These are phyloP conservation scores for Creontiades dilutus DNA, from an alignment of 2,888 invertebrate genomes.

Conservation along the genomic window DNA sequence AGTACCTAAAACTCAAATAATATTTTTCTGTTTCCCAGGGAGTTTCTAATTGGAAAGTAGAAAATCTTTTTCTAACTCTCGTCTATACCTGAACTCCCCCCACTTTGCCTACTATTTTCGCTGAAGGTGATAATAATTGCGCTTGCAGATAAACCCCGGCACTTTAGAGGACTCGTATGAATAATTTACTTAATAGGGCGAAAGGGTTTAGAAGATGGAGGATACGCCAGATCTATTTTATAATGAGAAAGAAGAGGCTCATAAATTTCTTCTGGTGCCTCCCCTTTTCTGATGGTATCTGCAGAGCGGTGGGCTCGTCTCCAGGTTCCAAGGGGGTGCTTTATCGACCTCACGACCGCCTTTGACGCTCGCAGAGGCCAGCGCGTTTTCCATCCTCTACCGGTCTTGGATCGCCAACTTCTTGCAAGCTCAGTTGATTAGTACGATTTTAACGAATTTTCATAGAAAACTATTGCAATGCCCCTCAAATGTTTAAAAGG, in stretches of 20 bases:
- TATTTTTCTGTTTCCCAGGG: no score
- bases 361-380: neutral
- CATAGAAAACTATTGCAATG: no score
- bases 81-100: no score
- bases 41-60: no score
- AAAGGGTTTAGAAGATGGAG: conserved; percentile 14
- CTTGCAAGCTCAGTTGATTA: no score
- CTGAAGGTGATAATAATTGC: neutral
- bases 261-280: conserved; percentile 7
- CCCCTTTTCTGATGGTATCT: conserved; percentile 26
- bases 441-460: no score
- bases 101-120: no score
- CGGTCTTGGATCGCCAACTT: neutral
- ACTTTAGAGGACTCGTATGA: neutral
- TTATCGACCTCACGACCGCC: conserved; percentile 32
- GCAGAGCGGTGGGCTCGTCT: conserved; percentile 14
- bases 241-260: conserved; percentile 39
- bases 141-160: neutral
- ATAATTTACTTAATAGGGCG: conserved; percentile 27
- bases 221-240: conserved; percentile 32
- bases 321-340: conserved; percentile 17
- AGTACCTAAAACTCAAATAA: no score
- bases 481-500: no score
- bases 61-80: no score
- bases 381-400: neutral